phyloP scores from a whole-genome alignment of 2,113 vertebrate species.

The Galeopterus variegatus region DNA sequence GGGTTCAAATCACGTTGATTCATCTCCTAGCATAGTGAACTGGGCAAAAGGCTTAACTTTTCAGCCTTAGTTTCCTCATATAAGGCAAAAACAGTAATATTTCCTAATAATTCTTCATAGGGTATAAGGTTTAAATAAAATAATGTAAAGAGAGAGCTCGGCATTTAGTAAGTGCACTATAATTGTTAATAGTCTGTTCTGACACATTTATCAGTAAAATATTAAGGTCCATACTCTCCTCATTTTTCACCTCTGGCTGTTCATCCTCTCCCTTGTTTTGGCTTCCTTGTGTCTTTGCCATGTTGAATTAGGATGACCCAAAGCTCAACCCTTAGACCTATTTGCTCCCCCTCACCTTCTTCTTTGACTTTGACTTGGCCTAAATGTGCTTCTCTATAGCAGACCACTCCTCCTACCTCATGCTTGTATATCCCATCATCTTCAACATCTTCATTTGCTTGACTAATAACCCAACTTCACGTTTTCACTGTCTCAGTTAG shows the following conservation, averaged over 20 bases:
- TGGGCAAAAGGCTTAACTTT: neutral
- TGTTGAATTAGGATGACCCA: neutral
- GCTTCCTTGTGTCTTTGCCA: neutral
- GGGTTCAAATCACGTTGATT: neutral
- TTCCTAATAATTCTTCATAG: neutral
- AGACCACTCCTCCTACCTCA: neutral
- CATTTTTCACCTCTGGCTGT: neutral
- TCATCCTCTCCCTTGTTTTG: neutral
- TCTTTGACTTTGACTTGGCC: neutral
- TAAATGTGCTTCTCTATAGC: neutral
- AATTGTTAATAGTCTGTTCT: neutral
- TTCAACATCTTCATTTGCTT: too few species aligned
- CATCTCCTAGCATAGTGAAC: accelerated
- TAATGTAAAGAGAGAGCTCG: neutral
- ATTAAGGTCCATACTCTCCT: neutral
- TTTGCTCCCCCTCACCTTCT: neutral
- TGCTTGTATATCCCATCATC: neutral
- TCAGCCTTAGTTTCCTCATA: neutral
- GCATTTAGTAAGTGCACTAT: neutral
- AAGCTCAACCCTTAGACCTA: neutral
- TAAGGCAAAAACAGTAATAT: neutral
- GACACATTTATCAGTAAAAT: neutral
- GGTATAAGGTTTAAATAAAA: neutral
- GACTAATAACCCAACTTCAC: neutral
- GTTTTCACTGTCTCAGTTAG: neutral